These are phyloP conservation scores for Lepus americanus DNA, from an alignment of 2,113 vertebrate genomes.

Conservation along the genomic window DNA sequence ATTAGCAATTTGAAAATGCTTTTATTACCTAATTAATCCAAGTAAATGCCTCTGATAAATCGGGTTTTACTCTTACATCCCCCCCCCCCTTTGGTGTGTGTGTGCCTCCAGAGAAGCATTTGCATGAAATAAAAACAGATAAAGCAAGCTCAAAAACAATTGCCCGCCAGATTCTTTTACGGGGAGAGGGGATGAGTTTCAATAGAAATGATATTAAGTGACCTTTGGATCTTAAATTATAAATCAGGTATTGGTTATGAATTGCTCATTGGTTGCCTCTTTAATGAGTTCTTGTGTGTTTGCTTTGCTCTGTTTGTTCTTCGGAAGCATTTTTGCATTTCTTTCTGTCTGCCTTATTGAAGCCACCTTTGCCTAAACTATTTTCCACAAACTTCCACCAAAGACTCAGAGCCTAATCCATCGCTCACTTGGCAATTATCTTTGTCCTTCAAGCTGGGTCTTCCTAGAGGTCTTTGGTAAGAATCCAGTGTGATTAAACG, in stretches of 20 bases:
- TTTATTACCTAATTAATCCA: constrained; percentile 79
- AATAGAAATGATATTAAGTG: constrained; percentile 68
- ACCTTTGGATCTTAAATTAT: constrained; percentile 74
- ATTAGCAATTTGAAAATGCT: constrained; percentile 78
- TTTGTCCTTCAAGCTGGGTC: constrained; percentile 63
- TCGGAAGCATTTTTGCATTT: constrained; percentile 43
- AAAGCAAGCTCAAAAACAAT: constrained; percentile 53
- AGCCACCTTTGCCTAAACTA: constrained; percentile 55
- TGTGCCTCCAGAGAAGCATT: constrained; percentile 62
- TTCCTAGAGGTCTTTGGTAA: constrained; percentile 65
- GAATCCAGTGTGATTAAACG: constrained; percentile 53
- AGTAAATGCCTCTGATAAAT: constrained; percentile 73
- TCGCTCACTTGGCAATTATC: constrained; percentile 64
- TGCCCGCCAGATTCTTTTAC: constrained; percentile 43
- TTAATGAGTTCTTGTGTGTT: constrained; percentile 61
- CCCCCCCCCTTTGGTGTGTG: background rate
- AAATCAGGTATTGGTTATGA: constrained; percentile 67
- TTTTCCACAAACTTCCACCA: constrained; percentile 50
- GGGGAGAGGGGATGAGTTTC: background rate
- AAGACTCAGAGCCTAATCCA: constrained; percentile 33
- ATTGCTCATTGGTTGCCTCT: constrained; percentile 51
- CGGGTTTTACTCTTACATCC: constrained; percentile 63
- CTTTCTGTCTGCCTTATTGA: constrained; percentile 64
- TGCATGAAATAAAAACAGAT: constrained; percentile 64
- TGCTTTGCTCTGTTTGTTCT: constrained; percentile 33